Percentiles rank a stretch among this genome's conserved stretches.
Conservation (phyloP, 2,888 invertebrate genomes). For the Torymus auratus region DNA sequence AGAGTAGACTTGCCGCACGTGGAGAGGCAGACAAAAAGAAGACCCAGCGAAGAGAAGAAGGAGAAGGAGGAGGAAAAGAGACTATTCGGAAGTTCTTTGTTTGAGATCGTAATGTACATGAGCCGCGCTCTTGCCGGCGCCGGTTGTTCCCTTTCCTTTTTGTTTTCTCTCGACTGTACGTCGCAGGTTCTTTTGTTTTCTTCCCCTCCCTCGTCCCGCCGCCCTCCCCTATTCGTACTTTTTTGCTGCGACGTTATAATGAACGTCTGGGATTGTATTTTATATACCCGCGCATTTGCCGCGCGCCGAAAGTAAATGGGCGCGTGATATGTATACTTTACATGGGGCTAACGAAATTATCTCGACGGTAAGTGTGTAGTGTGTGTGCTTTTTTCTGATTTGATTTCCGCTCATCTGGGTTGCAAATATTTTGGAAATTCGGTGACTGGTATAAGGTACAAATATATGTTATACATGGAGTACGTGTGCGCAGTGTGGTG, state of each 20-base stretch:
- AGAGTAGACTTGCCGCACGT: too few relatives aligned
- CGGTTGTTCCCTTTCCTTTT: constrained; percentile 16
- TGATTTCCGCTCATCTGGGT: too few relatives aligned
- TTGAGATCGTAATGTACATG: constrained; percentile 18
- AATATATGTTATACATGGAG: too few relatives aligned
- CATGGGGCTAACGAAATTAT: not conserved
- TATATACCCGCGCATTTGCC: not conserved
- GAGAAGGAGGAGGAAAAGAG: not conserved
- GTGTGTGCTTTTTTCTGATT: too few relatives aligned
- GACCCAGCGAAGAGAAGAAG: not conserved
- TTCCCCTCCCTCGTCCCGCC: not conserved
- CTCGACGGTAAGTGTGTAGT: too few relatives aligned
- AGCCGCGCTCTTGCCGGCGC: constrained; percentile 1
- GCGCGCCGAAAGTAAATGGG: not conserved
- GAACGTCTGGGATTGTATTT: constrained; percentile 39
- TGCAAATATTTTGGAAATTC: too few relatives aligned
- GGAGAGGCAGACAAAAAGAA: not conserved
- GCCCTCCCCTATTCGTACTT: not conserved
- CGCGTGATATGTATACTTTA: not conserved
- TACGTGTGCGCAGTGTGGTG: not conserved
- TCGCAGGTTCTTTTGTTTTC: constrained; percentile 25
- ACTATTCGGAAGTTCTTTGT: constrained; percentile 53
- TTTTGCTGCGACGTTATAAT: constrained; percentile 19
- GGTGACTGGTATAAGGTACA: too few relatives aligned
- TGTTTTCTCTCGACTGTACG: not conserved